Base-by-base conservation (phyloP, 2,113 vertebrate genomes). In the Hucho hucho region DNA sequence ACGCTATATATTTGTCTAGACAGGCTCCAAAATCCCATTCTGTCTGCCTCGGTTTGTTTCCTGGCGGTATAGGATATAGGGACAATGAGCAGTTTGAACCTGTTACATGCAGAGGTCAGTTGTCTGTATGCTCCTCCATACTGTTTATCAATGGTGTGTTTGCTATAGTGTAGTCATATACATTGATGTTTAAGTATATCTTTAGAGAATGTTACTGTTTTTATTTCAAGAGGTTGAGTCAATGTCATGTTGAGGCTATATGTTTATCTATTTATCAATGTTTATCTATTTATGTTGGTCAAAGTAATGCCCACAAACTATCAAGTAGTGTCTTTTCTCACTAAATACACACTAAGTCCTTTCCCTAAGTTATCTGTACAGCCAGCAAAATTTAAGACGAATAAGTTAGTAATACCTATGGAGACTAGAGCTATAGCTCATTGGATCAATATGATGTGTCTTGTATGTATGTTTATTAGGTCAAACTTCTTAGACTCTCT, bases 401-500 rank as follows among this genome's bases (percentile, higher is more conserved):
- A 37, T 37, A 37, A 37, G 37, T 43, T 56, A 56, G 1, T 56
- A 56, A 56, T 14, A 56, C 53, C 53, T 56, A 56, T 12, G 9
- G 37, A 37, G 37, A 20, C 18, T 20, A 20, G 4, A 56, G 53
- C 53, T 56, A 56, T 20, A 14, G 53, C 6, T 56, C 3, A 20
- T 11, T 43, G 18, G 14, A 56, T 56, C 53, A 56, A 14, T 56
- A 56, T 56, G 18, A 1, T 56, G 53, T 61, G 58, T 24, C 24
- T 61, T 22, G 3, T 79, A 78, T 82, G 81, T 82, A 75, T 83
- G 83, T 89, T 90, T 87, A 90, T 92, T 89, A 89, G 89, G 89
- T 81, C 89, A 83, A 81, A 82, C 89, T 89, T 92, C 89, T 91
- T 90, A 90, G 88, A 84, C 89, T 91, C 90, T 91, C 89, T 87